phyloP scores from a whole-genome alignment of 1,140 invertebrate genomes.

The Diorhabda sublineata region DNA sequence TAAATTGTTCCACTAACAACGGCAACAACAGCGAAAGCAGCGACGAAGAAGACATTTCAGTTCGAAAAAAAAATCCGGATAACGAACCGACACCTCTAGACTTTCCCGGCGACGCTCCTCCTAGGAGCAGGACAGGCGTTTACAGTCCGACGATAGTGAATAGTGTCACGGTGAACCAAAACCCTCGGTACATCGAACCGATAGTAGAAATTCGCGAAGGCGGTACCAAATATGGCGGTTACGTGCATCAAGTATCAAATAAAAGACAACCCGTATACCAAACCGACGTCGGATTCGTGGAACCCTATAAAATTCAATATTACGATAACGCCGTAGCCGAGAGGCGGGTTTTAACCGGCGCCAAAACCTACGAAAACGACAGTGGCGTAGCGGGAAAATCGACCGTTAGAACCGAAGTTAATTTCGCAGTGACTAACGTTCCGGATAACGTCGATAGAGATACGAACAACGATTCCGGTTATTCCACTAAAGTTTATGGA shows the following conservation, averaged over 20 bases:
- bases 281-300: slow-evolving; percentile 30
- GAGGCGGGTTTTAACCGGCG: slow-evolving; percentile 38
- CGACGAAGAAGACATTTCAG: slow-evolving; percentile 56
- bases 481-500: slow-evolving; percentile 72
- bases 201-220: slow-evolving; percentile 38
- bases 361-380: slow-evolving; percentile 28
- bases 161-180: slow-evolving; percentile 28
- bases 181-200: slow-evolving; percentile 38
- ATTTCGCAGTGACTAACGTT: slow-evolving; percentile 24
- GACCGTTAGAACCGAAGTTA: slow-evolving; percentile 1
- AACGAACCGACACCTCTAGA: slow-evolving; percentile 44
- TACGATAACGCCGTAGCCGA: slow-evolving; percentile 33
- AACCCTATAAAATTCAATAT: slow-evolving; percentile 28
- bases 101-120: slow-evolving; percentile 48
- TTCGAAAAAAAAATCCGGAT: slow-evolving; percentile 51
- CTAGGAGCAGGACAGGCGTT: slow-evolving; percentile 46
- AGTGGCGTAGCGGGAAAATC: not conserved
- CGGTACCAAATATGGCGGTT: slow-evolving; percentile 15
- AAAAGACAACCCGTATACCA: slow-evolving; percentile 25
- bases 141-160: slow-evolving; percentile 41
- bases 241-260: slow-evolving; percentile 20
- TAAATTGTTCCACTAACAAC: slow-evolving; percentile 22
- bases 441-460: slow-evolving; percentile 53
- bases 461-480: slow-evolving; percentile 73
- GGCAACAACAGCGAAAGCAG: slow-evolving; percentile 50